Percentiles rank a stretch among this genome's conserved stretches.
Evolutionary conservation across 2,797 vertebrate genomes (phyloP).

Genomic region (Numenius phaeopus): DNA sequence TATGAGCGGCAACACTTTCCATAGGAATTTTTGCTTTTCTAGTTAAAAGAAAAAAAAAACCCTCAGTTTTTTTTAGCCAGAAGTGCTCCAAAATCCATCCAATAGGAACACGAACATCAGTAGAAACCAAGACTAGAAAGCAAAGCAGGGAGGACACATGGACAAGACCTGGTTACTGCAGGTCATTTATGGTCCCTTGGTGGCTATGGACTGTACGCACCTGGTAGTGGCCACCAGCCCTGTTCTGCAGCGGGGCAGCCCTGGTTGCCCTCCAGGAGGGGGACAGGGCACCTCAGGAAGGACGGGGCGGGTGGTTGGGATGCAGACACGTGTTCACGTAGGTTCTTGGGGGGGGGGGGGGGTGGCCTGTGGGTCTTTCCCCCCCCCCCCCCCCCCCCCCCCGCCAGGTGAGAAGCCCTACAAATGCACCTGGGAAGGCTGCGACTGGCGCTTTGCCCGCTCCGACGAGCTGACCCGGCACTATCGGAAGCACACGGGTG

Average conservation of each 20-base stretch:
- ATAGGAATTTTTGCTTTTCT: background rate
- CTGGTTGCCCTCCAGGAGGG: background rate
- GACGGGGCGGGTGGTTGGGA: rapidly evolving
- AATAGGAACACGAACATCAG: background rate
- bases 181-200: background rate
- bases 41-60: background rate
- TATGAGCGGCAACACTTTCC: background rate
- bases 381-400: background rate
- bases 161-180: background rate
- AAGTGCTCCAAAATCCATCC: background rate
- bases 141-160: rapidly evolving
- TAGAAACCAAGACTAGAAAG: background rate
- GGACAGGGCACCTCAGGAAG: rapidly evolving
- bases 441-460: slow-evolving; percentile 93
- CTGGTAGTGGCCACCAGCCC: rapidly evolving
- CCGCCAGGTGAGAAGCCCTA: slow-evolving; percentile 92
- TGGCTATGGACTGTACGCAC: rapidly evolving
- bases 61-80: background rate
- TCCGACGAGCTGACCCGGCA: slow-evolving; percentile 94
- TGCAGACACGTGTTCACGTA: rapidly evolving
- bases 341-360: background rate
- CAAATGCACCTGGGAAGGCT: slow-evolving; percentile 91
- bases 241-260: background rate
- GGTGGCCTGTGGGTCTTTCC: background rate
- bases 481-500: slow-evolving; percentile 93